Evolutionary conservation across 2,113 vertebrate species (phyloP), one percentile per base, ranked within the genome.

Genomic region (Calonectris borealis): DNA sequence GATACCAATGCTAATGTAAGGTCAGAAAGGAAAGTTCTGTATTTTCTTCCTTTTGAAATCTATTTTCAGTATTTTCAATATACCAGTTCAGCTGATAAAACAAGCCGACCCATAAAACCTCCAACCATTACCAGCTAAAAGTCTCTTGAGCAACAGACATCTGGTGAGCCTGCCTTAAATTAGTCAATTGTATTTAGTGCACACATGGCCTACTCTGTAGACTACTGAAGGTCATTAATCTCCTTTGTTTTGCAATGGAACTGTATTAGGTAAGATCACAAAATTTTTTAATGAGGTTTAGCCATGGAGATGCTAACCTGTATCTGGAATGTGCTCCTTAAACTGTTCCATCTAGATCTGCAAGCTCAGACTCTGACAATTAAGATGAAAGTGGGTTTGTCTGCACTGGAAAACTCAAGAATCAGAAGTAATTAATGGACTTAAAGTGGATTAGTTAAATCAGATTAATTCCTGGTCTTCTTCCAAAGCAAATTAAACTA

Each of bases 401-500:
- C 34, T 94, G 71, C 46, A 38, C 27, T 88, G 55, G 61, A 91
- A 71, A 94, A 82, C 42, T 84, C 31, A 90, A 83, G 68, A 94
- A 95, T 83, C 48, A 26, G 62, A 94, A 91, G 66, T 79, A 95
- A 93, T 94, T 95, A 95, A 77, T 83, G 40, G 54, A 85, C 7
- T 95, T 96, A 82, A 80, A 79, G 57, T 83, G 62, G 84, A 93
- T 96, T 95, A 88, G 78, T 95, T 96, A 96, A 96, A 94, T 94
- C 82, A 76, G 78, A 96, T 96, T 96, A 96, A 92, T 83, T 94
- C 79, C 75, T 88, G 92, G 83, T 91, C 81, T 72, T 90, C 72
- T 96, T 96, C 89, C 87, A 94, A 94, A 93, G 73, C 66, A 86
- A 95, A 94, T 97, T 95, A 94, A 91, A 90, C 81, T 87, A 91